phyloP scores from a whole-genome alignment of 1,140 invertebrate genomes.

The Halictus rubicundus region DNA sequence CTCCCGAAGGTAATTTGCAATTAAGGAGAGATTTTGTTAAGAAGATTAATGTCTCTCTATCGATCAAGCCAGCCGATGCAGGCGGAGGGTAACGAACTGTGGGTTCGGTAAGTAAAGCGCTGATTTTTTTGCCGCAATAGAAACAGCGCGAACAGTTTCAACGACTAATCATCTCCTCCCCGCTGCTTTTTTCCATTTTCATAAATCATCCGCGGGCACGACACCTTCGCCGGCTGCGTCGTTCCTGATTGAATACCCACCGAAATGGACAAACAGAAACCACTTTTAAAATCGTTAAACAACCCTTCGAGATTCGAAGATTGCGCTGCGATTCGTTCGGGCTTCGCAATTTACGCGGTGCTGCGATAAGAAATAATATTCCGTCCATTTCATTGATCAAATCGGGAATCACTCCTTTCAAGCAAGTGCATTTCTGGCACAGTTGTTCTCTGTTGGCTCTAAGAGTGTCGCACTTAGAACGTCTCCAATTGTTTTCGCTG shows the following conservation, averaged over 20 bases:
- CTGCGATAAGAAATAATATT: too few species aligned
- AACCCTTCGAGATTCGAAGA: not conserved
- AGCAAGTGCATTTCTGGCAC: too few species aligned
- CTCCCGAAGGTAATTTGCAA: conserved; percentile 30
- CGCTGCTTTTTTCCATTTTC: not conserved
- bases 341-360: too few species aligned
- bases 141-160: not conserved
- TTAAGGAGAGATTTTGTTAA: conserved; percentile 47
- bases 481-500: too few species aligned
- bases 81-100: conserved; percentile 23
- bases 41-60: conserved; percentile 41
- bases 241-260: not conserved
- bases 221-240: too few species aligned
- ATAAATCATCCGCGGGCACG: not conserved
- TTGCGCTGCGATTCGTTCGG: too few species aligned
- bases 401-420: too few species aligned
- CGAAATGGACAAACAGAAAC: not conserved
- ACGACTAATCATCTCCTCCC: conserved; percentile 1
- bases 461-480: too few species aligned
- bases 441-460: too few species aligned
- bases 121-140: not conserved
- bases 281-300: not conserved
- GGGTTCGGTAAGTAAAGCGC: not conserved
- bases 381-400: too few species aligned
- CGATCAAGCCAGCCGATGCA: conserved; percentile 21